Evolutionary conservation across 2,113 vertebrate genomes (phyloP), one percentile per base, ranked within the genome.

Genomic region (Eulemur rufifrons): DNA sequence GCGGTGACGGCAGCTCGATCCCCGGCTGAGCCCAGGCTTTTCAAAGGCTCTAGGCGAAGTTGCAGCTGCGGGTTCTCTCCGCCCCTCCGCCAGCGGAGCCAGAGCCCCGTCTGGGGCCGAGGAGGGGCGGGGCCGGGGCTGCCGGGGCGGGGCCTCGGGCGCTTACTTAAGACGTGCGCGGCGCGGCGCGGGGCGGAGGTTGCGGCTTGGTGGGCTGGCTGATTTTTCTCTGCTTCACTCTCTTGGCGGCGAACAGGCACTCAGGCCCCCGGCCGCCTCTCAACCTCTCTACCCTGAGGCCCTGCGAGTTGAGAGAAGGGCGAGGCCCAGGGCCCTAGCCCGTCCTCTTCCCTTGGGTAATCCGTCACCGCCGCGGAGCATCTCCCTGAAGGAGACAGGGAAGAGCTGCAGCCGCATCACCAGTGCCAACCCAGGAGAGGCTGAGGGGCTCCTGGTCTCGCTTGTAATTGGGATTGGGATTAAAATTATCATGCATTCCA

Each of bases 41-140:
- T 63, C 94, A 1, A 17, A 47, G 29, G 94, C 54, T 82, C 80
- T 17, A 2, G 27, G 34, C 61, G 45, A 82, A 96, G 85, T 92
- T 77, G 87, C 96, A 92, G 95, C 96, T 76, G 90, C 92, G 77
- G 59, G 17, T 96, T 77, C 88, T 73, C 95, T 27, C 91, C 87
- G 3, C 78, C 95, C n/a, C 80, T 63, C 66, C 21, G 74, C 18
- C 50, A 1, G 52, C 71, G 0, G 81, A 77, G 64, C 47, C n/a
- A 0, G 64, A 89, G 69, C 66, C 69, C 0, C 23, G 76, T 85
- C 84, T 2, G 2, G 54, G 5, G 90, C 81, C 29, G 13, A 63
- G 76, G 78, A 56, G 54, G 50, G 96, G 87, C 96, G 87, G 94
- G 90, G 92, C 59, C 27, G 25, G 56, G 25, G 87, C 85, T 89